Conservation (phyloP, 2,797 vertebrate genomes). For the Vireo griseus region DNA sequence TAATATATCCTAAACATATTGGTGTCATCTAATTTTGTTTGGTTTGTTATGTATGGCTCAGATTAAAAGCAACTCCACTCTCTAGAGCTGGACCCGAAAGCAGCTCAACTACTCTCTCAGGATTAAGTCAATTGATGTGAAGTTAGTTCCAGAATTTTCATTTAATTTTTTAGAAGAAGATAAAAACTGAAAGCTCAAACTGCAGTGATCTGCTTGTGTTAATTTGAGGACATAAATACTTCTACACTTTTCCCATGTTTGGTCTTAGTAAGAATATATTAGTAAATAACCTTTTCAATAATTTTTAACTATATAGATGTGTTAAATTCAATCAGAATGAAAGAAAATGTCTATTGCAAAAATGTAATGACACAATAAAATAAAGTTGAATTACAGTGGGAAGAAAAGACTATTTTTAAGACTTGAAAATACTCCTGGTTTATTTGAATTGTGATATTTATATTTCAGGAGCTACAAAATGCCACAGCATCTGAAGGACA, state of each 20-base stretch:
- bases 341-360: neutral
- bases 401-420: neutral
- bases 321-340: neutral
- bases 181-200: neutral
- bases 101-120: neutral
- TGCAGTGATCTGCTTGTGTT: neutral
- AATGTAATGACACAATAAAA: neutral
- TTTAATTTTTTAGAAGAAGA: neutral
- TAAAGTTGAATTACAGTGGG: neutral
- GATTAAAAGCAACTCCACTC: neutral
- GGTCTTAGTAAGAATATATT: neutral
- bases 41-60: neutral
- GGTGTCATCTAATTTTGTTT: neutral
- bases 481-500: conserved; percentile 87
- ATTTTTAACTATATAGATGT: neutral
- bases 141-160: neutral
- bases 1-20: neutral
- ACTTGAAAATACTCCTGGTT: neutral
- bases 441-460: neutral
- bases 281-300: neutral
- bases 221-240: neutral
- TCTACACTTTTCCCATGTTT: neutral
- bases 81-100: neutral
- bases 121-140: neutral
- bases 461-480: conserved; percentile 86